Conservation (phyloP, 2,888 invertebrate species). For the Temnothorax unifasciatus region DNA sequence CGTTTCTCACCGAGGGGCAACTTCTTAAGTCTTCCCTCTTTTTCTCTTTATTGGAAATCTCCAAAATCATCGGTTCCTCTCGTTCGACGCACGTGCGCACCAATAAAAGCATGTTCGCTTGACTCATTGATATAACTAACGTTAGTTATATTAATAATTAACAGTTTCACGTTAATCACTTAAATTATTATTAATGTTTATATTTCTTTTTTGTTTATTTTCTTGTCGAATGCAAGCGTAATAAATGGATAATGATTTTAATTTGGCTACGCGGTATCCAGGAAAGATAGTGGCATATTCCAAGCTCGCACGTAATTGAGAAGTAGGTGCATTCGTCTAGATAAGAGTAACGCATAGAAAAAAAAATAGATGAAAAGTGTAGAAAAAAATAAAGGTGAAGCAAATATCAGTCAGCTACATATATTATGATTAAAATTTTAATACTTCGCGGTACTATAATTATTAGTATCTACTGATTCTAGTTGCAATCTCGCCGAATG, state of each 20-base stretch:
- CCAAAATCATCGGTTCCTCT: constrained; percentile 31
- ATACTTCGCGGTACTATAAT: background rate
- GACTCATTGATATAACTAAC: background rate
- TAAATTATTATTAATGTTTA: background rate
- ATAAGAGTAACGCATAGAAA: background rate
- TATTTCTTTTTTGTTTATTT: background rate
- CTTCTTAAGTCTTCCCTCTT: constrained; percentile 32
- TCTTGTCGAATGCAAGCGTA: background rate
- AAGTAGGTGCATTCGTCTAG: background rate
- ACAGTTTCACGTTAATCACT: background rate
- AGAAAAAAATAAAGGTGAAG: background rate
- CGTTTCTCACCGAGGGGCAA: constrained; percentile 10
- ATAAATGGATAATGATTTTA: background rate
- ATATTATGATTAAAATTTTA: background rate
- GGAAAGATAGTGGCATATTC: background rate
- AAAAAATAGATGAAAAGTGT: no score
- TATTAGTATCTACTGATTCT: background rate
- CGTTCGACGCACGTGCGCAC: constrained; percentile 13
- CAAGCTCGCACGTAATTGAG: background rate
- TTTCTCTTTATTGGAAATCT: constrained; percentile 19
- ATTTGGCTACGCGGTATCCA: background rate
- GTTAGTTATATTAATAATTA: background rate
- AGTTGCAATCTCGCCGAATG: background rate
- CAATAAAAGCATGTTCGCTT: constrained; percentile 14
- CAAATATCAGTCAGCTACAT: background rate